A percentile compares a stretch with the other conserved stretches of the same genome.
These are phyloP conservation scores for Cremastinae sp. DNA, from an alignment of 2,888 invertebrate species.

Conservation along the genomic window DNA sequence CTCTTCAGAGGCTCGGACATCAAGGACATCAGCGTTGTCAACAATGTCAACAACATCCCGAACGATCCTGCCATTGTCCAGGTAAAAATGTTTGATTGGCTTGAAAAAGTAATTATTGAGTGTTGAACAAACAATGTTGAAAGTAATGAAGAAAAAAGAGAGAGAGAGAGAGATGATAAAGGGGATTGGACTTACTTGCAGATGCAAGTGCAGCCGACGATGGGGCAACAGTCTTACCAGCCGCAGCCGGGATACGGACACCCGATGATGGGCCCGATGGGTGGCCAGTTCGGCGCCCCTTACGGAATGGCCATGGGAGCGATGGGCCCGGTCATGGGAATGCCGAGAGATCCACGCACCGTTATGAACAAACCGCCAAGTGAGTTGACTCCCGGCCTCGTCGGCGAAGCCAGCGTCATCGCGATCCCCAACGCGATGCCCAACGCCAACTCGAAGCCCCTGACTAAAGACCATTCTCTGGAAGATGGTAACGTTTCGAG, in stretches of 20 bases:
- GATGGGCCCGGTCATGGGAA: conserved; percentile 82
- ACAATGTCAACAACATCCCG: conserved; percentile 91
- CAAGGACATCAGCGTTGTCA: conserved; percentile 98
- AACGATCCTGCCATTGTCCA: conserved; percentile 99
- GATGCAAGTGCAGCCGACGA: conserved; percentile 89
- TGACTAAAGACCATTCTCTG: conserved; percentile 80
- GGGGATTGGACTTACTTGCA: no score
- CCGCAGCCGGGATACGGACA: conserved; percentile 87
- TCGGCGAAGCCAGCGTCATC: conserved; percentile 80
- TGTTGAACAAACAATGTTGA: no score
- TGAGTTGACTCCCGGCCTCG: conserved; percentile 84
- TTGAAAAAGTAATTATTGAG: not conserved
- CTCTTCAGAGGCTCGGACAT: conserved; percentile 99
- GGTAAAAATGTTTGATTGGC: conserved; percentile 76
- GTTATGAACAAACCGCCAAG: conserved; percentile 84
- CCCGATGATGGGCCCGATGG: conserved; percentile 84
- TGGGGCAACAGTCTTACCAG: conserved; percentile 84
- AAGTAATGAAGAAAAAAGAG: no score
- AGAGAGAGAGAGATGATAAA: no score
- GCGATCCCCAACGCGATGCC: conserved; percentile 77
- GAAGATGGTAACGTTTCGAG: conserved; percentile 77
- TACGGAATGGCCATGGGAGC: conserved; percentile 81
- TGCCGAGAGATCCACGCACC: conserved; percentile 79
- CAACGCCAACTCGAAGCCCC: conserved; percentile 77
- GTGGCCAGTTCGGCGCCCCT: conserved; percentile 81